These are phyloP conservation scores for Pituophis catenifer DNA, from an alignment of 2,113 vertebrate species.

Conservation along the genomic window DNA sequence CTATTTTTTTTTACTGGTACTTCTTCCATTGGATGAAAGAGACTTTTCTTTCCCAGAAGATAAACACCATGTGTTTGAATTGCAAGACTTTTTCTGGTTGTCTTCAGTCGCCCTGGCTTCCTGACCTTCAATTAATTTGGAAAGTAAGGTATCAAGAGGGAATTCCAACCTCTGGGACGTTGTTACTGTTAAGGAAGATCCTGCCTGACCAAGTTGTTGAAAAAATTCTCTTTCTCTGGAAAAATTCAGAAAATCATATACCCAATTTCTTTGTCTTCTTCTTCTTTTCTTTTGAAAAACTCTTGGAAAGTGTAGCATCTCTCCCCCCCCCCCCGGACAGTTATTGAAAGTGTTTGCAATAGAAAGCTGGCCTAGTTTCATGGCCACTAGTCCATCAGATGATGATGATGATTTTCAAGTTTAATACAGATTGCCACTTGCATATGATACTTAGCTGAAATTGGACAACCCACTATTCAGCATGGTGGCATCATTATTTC, in stretches of 20 bases:
- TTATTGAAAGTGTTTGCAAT: background rate
- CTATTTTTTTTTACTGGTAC: background rate
- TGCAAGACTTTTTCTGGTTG: background rate
- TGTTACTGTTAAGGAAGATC: background rate
- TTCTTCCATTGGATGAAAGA: background rate
- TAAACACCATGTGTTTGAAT: background rate
- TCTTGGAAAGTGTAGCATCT: background rate
- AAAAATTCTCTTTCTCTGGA: background rate
- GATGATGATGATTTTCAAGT: background rate
- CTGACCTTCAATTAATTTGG: background rate
- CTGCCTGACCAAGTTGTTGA: background rate
- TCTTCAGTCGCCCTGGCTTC: background rate
- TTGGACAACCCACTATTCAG: background rate
- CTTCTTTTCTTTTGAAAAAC: background rate
- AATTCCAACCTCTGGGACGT: background rate
- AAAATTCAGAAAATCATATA: background rate
- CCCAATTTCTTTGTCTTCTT: background rate
- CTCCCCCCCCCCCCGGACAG: background rate
- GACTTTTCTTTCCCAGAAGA: background rate
- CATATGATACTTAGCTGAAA: background rate
- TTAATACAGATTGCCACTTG: background rate
- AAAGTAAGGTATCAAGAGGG: background rate
- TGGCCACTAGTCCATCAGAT: background rate
- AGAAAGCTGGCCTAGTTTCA: background rate
- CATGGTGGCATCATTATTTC: background rate